Base-by-base conservation (phyloP, 2,113 vertebrate species). In the Actenoides hombroni region DNA sequence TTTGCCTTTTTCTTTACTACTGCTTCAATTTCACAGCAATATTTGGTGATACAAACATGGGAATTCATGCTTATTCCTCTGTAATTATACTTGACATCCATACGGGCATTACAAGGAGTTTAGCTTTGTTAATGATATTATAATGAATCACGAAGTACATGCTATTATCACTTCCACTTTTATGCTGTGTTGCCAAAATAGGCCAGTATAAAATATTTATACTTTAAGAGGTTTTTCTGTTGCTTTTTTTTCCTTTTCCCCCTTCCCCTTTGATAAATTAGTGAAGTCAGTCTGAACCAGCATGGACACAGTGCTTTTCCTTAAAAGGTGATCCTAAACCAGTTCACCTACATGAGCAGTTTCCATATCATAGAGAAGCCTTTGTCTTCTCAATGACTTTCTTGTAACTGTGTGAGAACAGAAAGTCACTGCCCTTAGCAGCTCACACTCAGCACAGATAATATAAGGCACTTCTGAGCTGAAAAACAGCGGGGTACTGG, bases 201-300 rank as follows among this genome's bases (percentile, higher is more conserved):
- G 87, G 82, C 39, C 92, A 91, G 65, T 88, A 84, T 94, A 59
- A 94, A 95, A 82, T 85, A 96, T 96, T 92, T 92, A 96, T 80
- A 84, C 35, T 79, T 87, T 64, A 85, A 73, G 59, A 85, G 81
- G 69, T 80, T 92, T 77, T 73, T 63, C 69, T 70, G 20, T 49
- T 57, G 25, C 4, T 68, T 51, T 28, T 3, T 7, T 29, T 60
- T 44, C 68, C 8, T 16, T 12, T 8, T 26, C 61, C 21, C 3
- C 4, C 13, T 42, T 49, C 4, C 13, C 15, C 31, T 92, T 83
- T 71, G 51, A 74, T 51, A 78, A 92, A 76, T 13, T 13, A 74
- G 23, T 29, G 13, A 75, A 83, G 65, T 88, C 56, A 40, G 10
- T 82, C 15, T 53, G 83, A 48, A 91, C 56, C 42, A 79, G 44